Conservation (phyloP, 2,113 vertebrate species). For the Erythrocebus patas region DNA sequence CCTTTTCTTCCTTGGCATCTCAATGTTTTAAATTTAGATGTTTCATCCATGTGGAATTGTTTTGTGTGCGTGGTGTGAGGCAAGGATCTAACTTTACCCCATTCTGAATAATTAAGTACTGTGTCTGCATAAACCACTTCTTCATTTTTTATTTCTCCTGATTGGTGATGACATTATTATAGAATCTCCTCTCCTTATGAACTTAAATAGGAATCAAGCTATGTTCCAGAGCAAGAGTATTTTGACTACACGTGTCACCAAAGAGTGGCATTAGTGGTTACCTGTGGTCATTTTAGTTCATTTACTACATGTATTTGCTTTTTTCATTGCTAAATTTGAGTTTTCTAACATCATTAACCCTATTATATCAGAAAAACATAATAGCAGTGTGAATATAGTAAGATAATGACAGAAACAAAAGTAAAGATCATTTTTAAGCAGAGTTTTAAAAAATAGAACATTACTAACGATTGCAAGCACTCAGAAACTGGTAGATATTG, state of each 20-base stretch:
- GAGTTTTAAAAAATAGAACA: background rate
- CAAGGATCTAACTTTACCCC: background rate
- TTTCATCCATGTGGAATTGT: background rate
- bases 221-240: background rate
- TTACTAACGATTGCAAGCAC: background rate
- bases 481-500: background rate
- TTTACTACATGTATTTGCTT: background rate
- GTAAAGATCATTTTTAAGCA: background rate
- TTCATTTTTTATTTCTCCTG: background rate
- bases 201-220: background rate
- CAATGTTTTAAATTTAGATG: background rate
- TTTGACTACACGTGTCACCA: background rate
- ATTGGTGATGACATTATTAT: background rate
- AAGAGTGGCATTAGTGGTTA: background rate
- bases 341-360: background rate
- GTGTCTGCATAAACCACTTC: background rate
- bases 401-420: background rate
- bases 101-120: background rate
- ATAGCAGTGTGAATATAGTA: background rate
- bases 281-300: background rate
- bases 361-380: background rate
- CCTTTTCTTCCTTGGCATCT: background rate
- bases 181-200: background rate
- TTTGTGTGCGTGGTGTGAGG: background rate
- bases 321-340: constrained; percentile 7